These are phyloP conservation scores for Buteo buteo DNA, from an alignment of 2,113 vertebrate genomes.

Conservation along the genomic window DNA sequence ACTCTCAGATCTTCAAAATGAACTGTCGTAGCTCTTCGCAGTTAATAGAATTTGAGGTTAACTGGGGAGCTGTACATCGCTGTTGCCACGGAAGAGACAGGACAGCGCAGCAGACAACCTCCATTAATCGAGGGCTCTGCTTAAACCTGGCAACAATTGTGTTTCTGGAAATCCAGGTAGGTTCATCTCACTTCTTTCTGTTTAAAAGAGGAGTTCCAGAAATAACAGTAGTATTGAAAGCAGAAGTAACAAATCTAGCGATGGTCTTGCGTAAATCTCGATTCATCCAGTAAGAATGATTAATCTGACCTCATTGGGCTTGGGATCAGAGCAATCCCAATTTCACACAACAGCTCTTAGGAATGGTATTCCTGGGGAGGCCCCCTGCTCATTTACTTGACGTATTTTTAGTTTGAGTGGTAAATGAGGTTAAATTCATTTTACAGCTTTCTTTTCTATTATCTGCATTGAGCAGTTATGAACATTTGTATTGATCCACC, in stretches of 20 bases:
- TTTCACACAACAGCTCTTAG: neutral
- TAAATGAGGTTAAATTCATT: neutral
- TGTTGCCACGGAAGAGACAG: accelerated
- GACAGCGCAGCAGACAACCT: neutral
- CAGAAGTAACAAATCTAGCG: neutral
- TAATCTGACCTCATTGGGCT: neutral
- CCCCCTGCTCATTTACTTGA: neutral
- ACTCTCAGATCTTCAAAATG: constrained; percentile 2
- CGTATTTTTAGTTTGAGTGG: neutral
- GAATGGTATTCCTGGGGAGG: neutral
- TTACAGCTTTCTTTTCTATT: neutral
- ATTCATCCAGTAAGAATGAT: neutral
- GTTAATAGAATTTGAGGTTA: constrained; percentile 33
- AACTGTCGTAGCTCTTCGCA: neutral
- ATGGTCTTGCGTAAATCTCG: neutral
- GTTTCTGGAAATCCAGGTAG: neutral
- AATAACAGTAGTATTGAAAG: neutral
- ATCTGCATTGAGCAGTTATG: neutral
- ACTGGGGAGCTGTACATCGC: neutral
- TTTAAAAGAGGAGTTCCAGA: neutral
- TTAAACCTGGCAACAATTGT: neutral
- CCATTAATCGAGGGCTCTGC: neutral
- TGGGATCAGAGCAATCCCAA: neutral
- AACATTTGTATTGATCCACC: neutral
- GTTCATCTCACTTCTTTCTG: neutral